Conservation (phyloP, 2,888 invertebrate genomes). For the Drosophila pseudotalamancana region DNA sequence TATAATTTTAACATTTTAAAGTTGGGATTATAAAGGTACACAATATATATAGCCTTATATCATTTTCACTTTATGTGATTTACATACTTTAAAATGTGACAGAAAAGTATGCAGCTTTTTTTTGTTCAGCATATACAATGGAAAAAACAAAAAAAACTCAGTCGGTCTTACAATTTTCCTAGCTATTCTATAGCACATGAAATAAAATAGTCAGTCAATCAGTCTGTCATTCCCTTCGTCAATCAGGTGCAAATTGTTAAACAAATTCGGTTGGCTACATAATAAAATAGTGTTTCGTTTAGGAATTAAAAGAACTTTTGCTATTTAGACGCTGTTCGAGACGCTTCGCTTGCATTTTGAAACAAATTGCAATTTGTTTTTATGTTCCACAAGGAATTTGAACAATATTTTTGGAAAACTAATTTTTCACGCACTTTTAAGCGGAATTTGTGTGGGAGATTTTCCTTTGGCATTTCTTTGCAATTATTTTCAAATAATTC, state of each 20-base stretch:
- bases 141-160: too few species aligned
- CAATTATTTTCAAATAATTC: background rate
- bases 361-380: constrained; percentile 52
- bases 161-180: too few species aligned
- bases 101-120: too few species aligned
- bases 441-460: background rate
- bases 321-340: constrained; percentile 25
- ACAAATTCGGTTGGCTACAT: too few species aligned
- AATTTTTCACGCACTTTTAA: constrained; percentile 19
- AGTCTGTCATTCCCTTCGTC: background rate
- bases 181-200: too few species aligned
- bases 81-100: too few species aligned
- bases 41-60: too few species aligned
- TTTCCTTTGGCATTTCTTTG: background rate
- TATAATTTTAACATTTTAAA: too few species aligned
- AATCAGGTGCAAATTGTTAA: background rate
- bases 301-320: constrained; percentile 2
- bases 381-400: constrained; percentile 18
- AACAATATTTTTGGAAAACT: constrained; percentile 27
- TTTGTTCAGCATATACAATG: too few species aligned
- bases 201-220: background rate
- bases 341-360: constrained; percentile 33
- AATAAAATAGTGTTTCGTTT: background rate
- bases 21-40: too few species aligned
- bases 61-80: too few species aligned